These are phyloP conservation scores for Melanotaenia pygmaea DNA, from an alignment of 2,797 vertebrate species.

Conservation along the genomic window DNA sequence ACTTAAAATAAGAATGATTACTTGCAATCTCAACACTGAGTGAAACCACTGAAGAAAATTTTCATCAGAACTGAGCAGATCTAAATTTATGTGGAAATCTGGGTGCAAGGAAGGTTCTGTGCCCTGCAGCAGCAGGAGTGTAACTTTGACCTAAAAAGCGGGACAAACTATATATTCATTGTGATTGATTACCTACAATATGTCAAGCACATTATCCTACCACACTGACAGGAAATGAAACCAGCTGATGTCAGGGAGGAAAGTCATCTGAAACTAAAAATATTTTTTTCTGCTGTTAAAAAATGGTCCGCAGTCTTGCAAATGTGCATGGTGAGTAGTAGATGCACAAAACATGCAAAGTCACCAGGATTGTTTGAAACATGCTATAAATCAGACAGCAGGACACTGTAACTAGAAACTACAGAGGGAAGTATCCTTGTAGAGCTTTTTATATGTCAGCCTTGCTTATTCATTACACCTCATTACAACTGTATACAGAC, in stretches of 20 bases:
- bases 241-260: constrained; percentile 1
- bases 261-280: neutral
- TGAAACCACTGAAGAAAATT: neutral
- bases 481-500: neutral
- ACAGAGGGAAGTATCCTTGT: neutral
- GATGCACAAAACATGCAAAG: neutral
- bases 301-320: neutral
- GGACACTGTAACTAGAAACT: neutral
- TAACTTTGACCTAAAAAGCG: constrained; percentile 10
- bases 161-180: constrained; percentile 3
- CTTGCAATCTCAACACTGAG: neutral
- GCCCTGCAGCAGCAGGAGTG: neutral
- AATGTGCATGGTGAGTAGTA: neutral
- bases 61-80: neutral
- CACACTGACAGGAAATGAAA: constrained; percentile 21
- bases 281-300: neutral
- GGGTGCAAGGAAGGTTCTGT: neutral
- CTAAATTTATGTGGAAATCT: neutral
- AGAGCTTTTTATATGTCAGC: neutral
- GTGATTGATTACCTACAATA: constrained; percentile 23
- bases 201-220: constrained; percentile 17
- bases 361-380: neutral
- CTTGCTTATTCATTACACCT: neutral
- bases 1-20: neutral
- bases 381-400: neutral